Evolutionary conservation across 1,140 invertebrate species (phyloP).

Genomic region (Brachionus rotundiformis): DNA sequence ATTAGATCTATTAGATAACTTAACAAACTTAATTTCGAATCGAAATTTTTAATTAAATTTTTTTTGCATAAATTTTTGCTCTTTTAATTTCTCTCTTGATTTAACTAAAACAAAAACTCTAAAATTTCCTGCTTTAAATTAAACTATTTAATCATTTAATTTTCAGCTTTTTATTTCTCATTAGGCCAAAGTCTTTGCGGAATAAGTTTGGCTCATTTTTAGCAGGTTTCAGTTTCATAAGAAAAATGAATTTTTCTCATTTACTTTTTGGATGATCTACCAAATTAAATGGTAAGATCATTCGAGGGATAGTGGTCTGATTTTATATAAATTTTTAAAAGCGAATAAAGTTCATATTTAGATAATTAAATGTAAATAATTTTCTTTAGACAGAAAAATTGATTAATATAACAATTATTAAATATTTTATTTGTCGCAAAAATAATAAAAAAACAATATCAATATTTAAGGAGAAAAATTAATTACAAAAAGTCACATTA

Average conservation of each 20-base stretch:
- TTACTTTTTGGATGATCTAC: neutral
- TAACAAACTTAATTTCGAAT: neutral
- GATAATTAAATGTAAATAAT: too few relatives aligned
- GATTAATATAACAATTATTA: too few relatives aligned
- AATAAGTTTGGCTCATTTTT: neutral
- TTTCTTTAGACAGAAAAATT: too few relatives aligned
- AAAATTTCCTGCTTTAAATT: neutral
- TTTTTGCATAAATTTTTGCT: neutral
- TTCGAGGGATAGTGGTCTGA: too few relatives aligned
- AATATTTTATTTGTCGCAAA: too few relatives aligned
- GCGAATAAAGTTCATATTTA: neutral
- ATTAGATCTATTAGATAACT: neutral
- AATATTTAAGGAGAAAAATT: too few relatives aligned
- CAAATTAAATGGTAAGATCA: neutral
- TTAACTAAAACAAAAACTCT: neutral
- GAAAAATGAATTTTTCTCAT: neutral
- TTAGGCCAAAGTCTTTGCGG: neutral
- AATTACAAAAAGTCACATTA: too few relatives aligned
- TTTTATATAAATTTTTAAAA: too few relatives aligned
- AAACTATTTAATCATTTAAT: neutral
- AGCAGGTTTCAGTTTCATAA: neutral
- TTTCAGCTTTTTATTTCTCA: neutral
- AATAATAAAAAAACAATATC: too few relatives aligned
- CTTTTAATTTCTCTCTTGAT: neutral
- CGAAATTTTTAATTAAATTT: constrained; percentile 6